phyloP scores from a whole-genome alignment of 2,888 invertebrate species.

The Strigamia transsilvanica region DNA sequence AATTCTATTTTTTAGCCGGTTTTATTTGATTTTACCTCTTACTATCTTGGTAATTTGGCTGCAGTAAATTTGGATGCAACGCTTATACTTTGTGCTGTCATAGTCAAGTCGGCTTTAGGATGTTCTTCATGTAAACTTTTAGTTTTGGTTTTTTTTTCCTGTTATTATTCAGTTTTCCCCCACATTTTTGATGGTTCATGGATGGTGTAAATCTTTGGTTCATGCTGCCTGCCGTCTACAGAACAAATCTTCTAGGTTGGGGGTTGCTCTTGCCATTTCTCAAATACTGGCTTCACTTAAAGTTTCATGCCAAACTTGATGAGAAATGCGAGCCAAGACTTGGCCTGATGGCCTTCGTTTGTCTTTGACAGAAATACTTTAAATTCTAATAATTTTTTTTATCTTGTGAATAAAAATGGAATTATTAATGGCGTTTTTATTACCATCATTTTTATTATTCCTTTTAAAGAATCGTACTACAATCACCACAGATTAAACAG shows the following conservation, averaged over 20 bases:
- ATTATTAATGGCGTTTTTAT: too few relatives aligned
- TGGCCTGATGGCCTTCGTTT: constrained; percentile 1
- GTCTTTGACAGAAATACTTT: not conserved
- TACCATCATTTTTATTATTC: too few relatives aligned
- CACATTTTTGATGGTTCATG: not conserved
- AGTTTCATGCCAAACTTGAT: constrained; percentile 9
- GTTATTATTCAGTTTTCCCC: not conserved
- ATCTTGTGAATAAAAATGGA: not conserved
- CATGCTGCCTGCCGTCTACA: constrained; percentile 30
- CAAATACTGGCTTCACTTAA: not conserved
- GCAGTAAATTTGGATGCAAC: not conserved
- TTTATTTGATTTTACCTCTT: not conserved
- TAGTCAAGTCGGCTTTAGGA: not conserved
- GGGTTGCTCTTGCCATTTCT: constrained; percentile 1
- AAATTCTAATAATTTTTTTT: not conserved
- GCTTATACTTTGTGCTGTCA: not conserved
- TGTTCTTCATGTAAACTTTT: constrained; percentile 14
- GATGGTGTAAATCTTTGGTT: constrained; percentile 6
- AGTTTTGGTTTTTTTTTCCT: not conserved
- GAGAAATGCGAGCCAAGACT: constrained; percentile 6
- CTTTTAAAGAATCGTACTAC: too few relatives aligned
- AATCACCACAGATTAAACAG: too few relatives aligned
- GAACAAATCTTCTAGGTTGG: constrained; percentile 8
- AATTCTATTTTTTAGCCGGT: not conserved
- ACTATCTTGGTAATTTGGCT: constrained; percentile 16